Base-by-base conservation (phyloP, 2,113 vertebrate genomes). In the Tinamus guttatus region DNA sequence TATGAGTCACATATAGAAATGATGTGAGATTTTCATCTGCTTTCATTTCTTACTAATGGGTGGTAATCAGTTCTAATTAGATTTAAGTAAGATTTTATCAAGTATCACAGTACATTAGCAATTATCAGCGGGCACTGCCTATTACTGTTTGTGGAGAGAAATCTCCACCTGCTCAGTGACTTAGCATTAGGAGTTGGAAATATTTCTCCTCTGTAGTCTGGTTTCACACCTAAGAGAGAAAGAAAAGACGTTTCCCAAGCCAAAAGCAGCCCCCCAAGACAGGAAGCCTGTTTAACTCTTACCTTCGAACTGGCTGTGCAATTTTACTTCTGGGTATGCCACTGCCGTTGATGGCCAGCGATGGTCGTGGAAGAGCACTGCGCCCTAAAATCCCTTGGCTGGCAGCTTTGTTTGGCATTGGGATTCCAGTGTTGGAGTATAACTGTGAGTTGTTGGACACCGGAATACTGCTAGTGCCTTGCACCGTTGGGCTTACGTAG, bases 401-500 rank as follows among this genome's bases (percentile, higher is more conserved):
- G 36, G 98, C 94, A 77, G 98, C 97, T 97, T 99, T 99, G 97
- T 98, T 98, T 86, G 98, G 98, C 85, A 98, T 97, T 34, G 98
- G 98, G 20, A 98, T 98, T 1, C 98, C 96, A n/a, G 98, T 98
- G 97, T 88, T 98, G 87, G 98, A 98, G 69, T 99, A 95, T 7
- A 98, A 93, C 96, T 98, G 98, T 1, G 98, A 96, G 83, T 96
- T 98, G 40, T 91, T 96, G 80, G 99, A 99, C 54, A 97, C 74
- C 65, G 98, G 97, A 95, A 98, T 95, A 51, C 88, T 97, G 89
- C 97, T 87, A 34, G 97, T 97, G 59, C 99, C 98, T 97, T 99
- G 99, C 62, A 99, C 97, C 0, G 99, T 99, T 11, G 99, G 99
- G 95, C 99, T 99, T 60, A 99, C 99, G 0, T 99, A 99, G 45